phyloP scores from a whole-genome alignment of 2,888 invertebrate species.

The Maniola hyperantus region DNA sequence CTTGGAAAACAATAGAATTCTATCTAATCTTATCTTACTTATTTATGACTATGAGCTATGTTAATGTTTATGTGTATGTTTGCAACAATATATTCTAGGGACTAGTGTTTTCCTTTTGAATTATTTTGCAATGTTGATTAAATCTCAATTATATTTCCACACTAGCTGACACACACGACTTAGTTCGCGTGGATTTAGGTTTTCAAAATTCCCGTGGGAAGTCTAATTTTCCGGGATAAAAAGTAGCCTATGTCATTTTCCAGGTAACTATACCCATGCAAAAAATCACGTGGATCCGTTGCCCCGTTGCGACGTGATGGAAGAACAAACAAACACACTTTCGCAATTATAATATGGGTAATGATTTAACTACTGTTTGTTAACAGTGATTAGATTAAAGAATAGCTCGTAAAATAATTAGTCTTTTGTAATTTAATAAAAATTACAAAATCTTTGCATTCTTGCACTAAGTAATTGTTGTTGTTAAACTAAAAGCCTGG shows the following conservation, averaged over 20 bases:
- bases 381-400: background rate
- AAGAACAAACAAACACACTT: no score
- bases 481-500: constrained; percentile 10
- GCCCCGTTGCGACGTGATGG: no score
- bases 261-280: no score
- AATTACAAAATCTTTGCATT: constrained; percentile 5
- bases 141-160: background rate
- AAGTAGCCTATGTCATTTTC: no score
- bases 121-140: background rate
- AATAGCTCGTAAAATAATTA: background rate
- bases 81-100: background rate
- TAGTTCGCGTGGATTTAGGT: no score
- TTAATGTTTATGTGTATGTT: background rate
- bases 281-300: no score
- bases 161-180: no score
- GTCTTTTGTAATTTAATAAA: background rate
- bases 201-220: no score
- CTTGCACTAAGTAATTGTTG: constrained; percentile 9
- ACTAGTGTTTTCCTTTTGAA: background rate
- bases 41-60: background rate
- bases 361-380: background rate
- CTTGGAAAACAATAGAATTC: background rate
- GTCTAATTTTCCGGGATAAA: no score
- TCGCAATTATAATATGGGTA: no score
- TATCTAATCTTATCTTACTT: constrained; percentile 12